Percentiles rank a stretch among this genome's conserved stretches.
Evolutionary conservation across 23 tunicate species (phyloP).

Genomic region (Styela plicata): DNA sequence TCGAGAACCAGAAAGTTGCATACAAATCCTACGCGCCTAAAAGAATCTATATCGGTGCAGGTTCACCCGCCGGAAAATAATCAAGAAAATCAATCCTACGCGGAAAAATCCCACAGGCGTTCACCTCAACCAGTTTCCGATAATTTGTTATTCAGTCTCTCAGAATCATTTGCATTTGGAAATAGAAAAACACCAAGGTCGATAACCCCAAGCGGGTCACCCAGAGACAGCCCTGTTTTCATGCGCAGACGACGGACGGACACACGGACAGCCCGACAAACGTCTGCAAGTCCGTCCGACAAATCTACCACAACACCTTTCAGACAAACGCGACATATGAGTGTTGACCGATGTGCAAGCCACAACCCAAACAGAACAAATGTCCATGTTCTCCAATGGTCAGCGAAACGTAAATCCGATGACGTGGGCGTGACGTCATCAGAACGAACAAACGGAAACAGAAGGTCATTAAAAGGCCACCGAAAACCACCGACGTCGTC

Average conservation of each 20-base stretch:
- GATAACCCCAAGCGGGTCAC: constrained; percentile 1
- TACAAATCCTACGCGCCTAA: not conserved
- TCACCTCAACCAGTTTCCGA: constrained; percentile 18
- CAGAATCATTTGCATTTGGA: constrained; percentile 50
- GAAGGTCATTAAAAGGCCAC: constrained; percentile 1
- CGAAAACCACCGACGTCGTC: not conserved
- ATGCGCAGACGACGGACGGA: not conserved
- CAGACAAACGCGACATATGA: constrained; percentile 5
- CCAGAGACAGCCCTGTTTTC: not conserved
- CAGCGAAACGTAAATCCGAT: constrained; percentile 4
- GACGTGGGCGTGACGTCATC: not conserved
- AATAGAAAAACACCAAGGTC: constrained; percentile 31
- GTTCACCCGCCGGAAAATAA: not conserved
- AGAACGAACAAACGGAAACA: not conserved
- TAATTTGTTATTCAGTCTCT: constrained; percentile 17
- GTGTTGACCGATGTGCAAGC: constrained; percentile 4
- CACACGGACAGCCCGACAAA: not conserved
- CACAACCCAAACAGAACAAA: not conserved
- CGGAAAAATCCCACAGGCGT: not conserved
- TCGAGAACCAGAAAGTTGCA: not conserved
- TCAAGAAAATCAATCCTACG: not conserved
- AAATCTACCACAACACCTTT: not conserved
- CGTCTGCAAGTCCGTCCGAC: not conserved
- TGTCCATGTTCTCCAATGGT: not conserved
- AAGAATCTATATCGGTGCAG: not conserved